phyloP scores from a whole-genome alignment of 2,888 invertebrate genomes.

The Chloroclystis v-ata region DNA sequence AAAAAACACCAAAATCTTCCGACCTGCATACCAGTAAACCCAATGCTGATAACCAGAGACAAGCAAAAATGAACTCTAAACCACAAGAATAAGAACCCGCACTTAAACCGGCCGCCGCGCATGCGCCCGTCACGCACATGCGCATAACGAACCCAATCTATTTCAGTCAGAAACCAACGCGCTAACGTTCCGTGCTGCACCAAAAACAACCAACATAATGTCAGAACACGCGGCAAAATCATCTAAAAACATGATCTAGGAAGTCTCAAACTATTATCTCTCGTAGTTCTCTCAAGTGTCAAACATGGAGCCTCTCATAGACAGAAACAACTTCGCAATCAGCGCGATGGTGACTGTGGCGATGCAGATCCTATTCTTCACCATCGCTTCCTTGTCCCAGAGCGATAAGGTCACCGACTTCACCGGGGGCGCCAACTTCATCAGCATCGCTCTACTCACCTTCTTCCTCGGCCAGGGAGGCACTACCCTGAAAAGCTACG shows the following conservation, averaged over 20 bases:
- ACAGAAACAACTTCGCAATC: constrained; percentile 90
- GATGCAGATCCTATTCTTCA: constrained; percentile 93
- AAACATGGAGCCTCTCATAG: constrained; percentile 85
- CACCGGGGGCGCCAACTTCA: constrained; percentile 95
- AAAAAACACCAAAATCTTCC: background rate
- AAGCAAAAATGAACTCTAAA: constrained; percentile 5
- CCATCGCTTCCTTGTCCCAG: constrained; percentile 90
- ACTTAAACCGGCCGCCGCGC: constrained; percentile 36
- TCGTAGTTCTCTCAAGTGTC: constrained; percentile 18
- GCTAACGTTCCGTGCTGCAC: constrained; percentile 20
- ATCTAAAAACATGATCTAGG: background rate
- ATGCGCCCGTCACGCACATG: constrained; percentile 54
- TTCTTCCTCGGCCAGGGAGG: constrained; percentile 91
- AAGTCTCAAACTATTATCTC: too few relatives aligned
- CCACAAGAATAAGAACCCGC: background rate
- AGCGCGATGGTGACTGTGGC: constrained; percentile 90
- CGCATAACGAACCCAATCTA: constrained; percentile 62
- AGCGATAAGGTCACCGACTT: constrained; percentile 95
- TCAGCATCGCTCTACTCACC: constrained; percentile 90
- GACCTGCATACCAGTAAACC: constrained; percentile 2
- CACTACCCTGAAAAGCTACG: constrained; percentile 84
- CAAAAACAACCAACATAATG: constrained; percentile 18
- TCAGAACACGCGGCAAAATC: constrained; percentile 14
- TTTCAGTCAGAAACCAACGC: constrained; percentile 56
- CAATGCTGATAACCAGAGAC: constrained; percentile 4